Evolutionary conservation across 2,113 vertebrate genomes (phyloP).

Genomic region (Phalacrocorax pelagicus): DNA sequence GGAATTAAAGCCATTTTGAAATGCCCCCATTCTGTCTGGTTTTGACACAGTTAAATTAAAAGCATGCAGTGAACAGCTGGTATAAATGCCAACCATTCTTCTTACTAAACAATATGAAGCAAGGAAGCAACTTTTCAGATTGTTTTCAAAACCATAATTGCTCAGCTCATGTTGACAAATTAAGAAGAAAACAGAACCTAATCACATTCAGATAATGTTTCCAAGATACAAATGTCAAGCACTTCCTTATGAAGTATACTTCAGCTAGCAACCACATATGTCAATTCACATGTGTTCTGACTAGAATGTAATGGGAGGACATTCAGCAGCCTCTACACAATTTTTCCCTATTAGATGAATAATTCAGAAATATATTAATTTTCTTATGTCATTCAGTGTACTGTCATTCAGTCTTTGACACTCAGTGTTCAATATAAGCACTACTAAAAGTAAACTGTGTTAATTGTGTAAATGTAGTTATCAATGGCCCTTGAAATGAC

Average conservation of each 20-base stretch:
- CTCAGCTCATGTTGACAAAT: constrained; percentile 53
- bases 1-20: background rate
- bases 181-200: constrained; percentile 53
- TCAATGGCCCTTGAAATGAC: background rate
- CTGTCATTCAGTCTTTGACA: background rate
- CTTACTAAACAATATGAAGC: constrained; percentile 36
- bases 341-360: background rate
- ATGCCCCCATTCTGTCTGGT: background rate
- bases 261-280: background rate
- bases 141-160: constrained; percentile 42
- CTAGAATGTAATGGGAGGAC: background rate
- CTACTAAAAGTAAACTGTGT: background rate
- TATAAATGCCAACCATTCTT: constrained; percentile 2
- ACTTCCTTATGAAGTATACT: constrained; percentile 23
- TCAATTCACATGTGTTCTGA: constrained; percentile 7
- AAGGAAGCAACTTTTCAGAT: constrained; percentile 34
- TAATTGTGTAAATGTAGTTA: constrained; percentile 13
- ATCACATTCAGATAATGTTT: constrained; percentile 41
- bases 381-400: background rate
- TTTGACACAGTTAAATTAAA: background rate
- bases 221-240: constrained; percentile 40
- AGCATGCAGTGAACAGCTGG: constrained; percentile 1
- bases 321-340: background rate
- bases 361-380: background rate
- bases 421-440: background rate